Percentiles rank a stretch among this genome's conserved stretches.
Conservation (phyloP, 2,113 vertebrate genomes). For the Ptyas mucosa region DNA sequence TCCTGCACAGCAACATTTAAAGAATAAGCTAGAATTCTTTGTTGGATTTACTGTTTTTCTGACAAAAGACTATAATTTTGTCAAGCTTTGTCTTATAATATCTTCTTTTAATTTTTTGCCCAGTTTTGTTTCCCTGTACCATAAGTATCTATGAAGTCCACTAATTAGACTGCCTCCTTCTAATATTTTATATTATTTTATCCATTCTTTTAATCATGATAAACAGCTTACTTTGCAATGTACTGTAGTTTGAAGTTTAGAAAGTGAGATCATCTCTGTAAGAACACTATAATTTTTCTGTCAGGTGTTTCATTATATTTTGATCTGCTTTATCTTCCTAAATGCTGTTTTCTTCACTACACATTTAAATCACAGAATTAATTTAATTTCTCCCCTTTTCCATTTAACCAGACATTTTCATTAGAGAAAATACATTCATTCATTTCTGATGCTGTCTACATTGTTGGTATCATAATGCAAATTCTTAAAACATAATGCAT, state of each 20-base stretch:
- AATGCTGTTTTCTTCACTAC: not conserved
- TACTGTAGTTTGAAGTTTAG: not conserved
- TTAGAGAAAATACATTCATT: not conserved
- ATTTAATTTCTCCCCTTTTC: not conserved
- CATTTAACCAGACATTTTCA: not conserved
- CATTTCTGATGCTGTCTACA: not conserved
- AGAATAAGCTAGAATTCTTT: not conserved
- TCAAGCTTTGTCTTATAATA: not conserved
- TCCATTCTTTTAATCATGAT: not conserved
- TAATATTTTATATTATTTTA: not conserved
- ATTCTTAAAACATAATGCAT: conserved; percentile 11
- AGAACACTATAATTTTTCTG: not conserved
- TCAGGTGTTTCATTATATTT: not conserved
- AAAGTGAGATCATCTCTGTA: not conserved
- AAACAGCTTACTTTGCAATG: not conserved
- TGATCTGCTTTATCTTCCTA: not conserved
- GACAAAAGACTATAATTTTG: not conserved
- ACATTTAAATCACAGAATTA: not conserved
- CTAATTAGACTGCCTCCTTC: not conserved
- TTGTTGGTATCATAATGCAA: not conserved
- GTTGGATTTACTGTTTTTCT: not conserved
- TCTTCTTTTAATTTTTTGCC: not conserved
- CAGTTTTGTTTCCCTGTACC: not conserved
- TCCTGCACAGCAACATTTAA: not conserved
- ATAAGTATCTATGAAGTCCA: not conserved